Evolutionary conservation across 2,113 vertebrate species (phyloP), one percentile per base, ranked within the genome.

Genomic region (Ammodytes marinus): DNA sequence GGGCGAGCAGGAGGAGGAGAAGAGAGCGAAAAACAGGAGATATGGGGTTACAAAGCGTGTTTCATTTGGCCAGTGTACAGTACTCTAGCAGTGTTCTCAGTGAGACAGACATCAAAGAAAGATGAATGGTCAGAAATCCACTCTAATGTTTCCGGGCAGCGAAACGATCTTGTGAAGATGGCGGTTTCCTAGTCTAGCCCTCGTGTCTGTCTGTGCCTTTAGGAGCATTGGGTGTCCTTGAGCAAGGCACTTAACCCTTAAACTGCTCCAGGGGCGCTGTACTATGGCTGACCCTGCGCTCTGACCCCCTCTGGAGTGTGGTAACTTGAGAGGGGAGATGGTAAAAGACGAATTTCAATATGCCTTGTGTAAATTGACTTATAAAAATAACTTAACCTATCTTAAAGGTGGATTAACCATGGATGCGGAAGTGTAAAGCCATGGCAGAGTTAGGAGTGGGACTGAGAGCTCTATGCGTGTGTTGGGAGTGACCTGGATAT

Each of bases 51-150:
- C 74, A 79, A 11, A 3, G 60, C n/a, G 19, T 73, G 67, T 81
- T 86, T 82, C 37, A 63, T 71, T 72, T 55, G 55, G 68, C 46
- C 8, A 19, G 45, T 6, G 59, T 12, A 70, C 35, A 27, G 27
- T 27, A 27, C 27, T 27, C 27, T 27, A 11, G 63, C 74, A 47
- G 47, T 74, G 76, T 80, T 73, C 57, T 19, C 57, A 61, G 46
- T 3, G 4, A 82, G 35, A 64, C 65, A 74, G 77, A 58, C 77
- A 79, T 73, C 10, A 74, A 82, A 82, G 68, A 60, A 54, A 77
- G 83, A 81, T 77, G 79, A 69, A 86, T 46, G 72, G 75, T 61
- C 42, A 52, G 40, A 63, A 82, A 88, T 86, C 55, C 58, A 57
- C 74, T 66, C 39, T 69, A 63, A 78, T 60, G 80, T 80, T 70